phyloP scores from a whole-genome alignment of 2,797 vertebrate species.

The Gorsachius magnificus region DNA sequence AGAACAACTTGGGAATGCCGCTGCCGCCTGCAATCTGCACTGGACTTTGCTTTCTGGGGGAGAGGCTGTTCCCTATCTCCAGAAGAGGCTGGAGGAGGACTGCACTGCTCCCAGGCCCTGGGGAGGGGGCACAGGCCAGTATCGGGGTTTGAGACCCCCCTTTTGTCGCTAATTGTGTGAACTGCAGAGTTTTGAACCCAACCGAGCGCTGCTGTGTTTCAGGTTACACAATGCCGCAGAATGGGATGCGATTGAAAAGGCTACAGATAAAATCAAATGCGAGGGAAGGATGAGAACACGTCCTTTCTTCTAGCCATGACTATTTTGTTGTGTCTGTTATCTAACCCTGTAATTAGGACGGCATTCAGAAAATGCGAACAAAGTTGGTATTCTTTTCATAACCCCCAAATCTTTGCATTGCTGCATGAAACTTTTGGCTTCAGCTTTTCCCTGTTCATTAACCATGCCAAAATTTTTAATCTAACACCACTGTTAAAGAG shows the following conservation, averaged over 20 bases:
- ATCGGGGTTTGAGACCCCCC: not conserved
- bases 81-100: not conserved
- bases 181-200: conserved; percentile 38
- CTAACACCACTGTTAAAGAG: conserved; percentile 91
- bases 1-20: rapidly evolving
- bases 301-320: conserved; percentile 76
- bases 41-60: not conserved
- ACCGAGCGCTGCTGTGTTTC: conserved; percentile 54
- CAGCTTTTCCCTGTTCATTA: conserved; percentile 87
- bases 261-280: conserved; percentile 73
- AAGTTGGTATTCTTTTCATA: conserved; percentile 86
- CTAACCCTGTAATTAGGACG: conserved; percentile 81
- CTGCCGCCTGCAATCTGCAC: rapidly evolving
- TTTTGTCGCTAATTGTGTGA: not conserved
- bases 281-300: conserved; percentile 67
- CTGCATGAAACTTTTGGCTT: conserved; percentile 86
- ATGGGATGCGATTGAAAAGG: conserved; percentile 67
- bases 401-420: conserved; percentile 82
- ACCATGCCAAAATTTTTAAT: conserved; percentile 90
- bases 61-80: not conserved
- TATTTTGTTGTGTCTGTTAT: conserved; percentile 78
- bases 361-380: conserved; percentile 80
- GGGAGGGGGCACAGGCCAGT: not conserved
- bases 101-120: not conserved
- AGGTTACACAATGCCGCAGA: conserved; percentile 66